Percentiles rank a stretch among this genome's conserved stretches.
phyloP scores from a whole-genome alignment of 2,113 vertebrate species.

The Mystacornis crossleyi region DNA sequence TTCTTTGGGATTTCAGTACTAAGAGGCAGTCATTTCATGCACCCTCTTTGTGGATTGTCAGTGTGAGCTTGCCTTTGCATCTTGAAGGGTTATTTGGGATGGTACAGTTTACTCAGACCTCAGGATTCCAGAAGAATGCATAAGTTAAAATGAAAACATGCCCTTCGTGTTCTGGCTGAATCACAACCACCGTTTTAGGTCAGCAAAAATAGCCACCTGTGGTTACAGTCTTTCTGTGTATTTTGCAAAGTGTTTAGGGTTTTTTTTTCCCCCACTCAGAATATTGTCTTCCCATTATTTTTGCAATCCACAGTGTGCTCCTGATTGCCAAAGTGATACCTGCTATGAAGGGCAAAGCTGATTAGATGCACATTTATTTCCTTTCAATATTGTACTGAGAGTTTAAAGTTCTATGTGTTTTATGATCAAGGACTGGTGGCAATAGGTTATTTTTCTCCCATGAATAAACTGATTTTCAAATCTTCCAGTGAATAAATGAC shows the following conservation, averaged over 20 bases:
- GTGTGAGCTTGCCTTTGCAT: neutral
- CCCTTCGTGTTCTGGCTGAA: constrained; percentile 11
- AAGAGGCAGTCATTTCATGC: constrained; percentile 31
- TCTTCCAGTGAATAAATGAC: constrained; percentile 42
- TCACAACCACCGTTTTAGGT: constrained; percentile 28
- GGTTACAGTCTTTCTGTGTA: neutral
- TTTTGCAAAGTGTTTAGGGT: neutral
- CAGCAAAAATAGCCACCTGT: constrained; percentile 63
- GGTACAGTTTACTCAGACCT: constrained; percentile 38
- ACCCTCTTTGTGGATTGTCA: neutral
- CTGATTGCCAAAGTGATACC: constrained; percentile 58
- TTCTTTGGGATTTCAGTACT: constrained; percentile 27
- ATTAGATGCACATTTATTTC: constrained; percentile 28
- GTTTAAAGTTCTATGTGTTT: constrained; percentile 28
- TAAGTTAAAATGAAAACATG: constrained; percentile 49
- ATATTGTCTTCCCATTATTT: constrained; percentile 42
- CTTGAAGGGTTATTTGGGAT: constrained; percentile 31
- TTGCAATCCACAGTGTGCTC: constrained; percentile 18
- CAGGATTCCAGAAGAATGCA: constrained; percentile 46
- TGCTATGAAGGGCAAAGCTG: constrained; percentile 33
- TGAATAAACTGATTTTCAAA: constrained; percentile 56
- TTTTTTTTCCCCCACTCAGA: neutral
- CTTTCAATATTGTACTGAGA: constrained; percentile 1
- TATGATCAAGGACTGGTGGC: constrained; percentile 7
- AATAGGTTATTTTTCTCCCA: constrained; percentile 46